Percentiles rank a stretch among this genome's conserved stretches.
Conservation (phyloP, 2,113 vertebrate genomes). For the Tautogolabrus adspersus region DNA sequence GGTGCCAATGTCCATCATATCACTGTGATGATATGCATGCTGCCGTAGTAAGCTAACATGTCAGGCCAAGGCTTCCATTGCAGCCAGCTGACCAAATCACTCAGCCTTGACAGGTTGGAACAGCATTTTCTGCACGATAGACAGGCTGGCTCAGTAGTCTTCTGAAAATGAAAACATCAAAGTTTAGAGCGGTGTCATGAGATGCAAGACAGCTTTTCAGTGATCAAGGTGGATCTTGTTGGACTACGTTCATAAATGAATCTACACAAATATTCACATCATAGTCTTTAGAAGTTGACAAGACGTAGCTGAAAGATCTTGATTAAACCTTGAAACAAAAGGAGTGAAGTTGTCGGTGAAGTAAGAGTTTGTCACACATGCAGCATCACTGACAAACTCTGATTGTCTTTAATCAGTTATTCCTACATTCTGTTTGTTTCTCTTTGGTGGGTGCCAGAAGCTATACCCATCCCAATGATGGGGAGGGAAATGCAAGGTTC, state of each 20-base stretch:
- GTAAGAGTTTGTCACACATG: conserved; percentile 29
- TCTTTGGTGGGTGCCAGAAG: conserved; percentile 57
- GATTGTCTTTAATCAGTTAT: conserved; percentile 50
- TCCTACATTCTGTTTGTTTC: conserved; percentile 58
- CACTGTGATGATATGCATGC: conserved; percentile 63
- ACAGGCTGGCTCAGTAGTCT: neutral
- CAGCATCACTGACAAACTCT: conserved; percentile 37
- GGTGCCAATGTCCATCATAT: conserved; percentile 82
- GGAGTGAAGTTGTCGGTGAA: conserved; percentile 7
- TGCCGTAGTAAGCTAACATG: conserved; percentile 71
- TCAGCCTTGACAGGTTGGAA: conserved; percentile 62
- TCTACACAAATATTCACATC: conserved; percentile 23
- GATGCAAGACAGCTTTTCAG: conserved; percentile 20
- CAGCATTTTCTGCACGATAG: conserved; percentile 42
- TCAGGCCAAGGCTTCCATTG: conserved; percentile 57
- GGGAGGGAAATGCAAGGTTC: conserved; percentile 57
- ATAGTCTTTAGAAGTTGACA: conserved; percentile 30
- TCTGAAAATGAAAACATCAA: conserved; percentile 33
- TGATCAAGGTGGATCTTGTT: conserved; percentile 42
- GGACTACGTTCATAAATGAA: conserved; percentile 13
- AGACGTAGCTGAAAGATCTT: conserved; percentile 17
- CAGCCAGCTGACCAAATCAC: conserved; percentile 51
- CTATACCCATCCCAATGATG: conserved; percentile 74
- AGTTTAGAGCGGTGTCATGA: conserved; percentile 19
- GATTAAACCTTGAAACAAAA: conserved; percentile 37